These are phyloP conservation scores for Drosophila nigrodunni DNA, from an alignment of 1,140 invertebrate species.

Conservation along the genomic window DNA sequence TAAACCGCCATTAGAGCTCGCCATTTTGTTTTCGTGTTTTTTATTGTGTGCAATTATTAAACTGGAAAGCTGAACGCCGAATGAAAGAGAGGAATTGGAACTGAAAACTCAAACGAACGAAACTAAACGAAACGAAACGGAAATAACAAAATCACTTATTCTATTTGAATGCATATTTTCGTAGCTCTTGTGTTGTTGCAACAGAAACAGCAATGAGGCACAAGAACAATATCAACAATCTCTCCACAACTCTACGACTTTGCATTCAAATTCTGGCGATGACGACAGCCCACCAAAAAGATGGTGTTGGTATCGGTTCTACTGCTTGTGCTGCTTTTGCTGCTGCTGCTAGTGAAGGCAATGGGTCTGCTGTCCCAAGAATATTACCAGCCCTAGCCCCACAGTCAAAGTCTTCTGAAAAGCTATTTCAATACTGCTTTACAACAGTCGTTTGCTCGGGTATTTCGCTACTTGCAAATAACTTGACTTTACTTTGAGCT, in stretches of 20 bases:
- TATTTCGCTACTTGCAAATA: constrained; percentile 31
- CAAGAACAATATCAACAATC: constrained; percentile 31
- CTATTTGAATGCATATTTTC: constrained; percentile 43
- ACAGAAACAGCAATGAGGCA: constrained; percentile 11
- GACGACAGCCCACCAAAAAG: constrained; percentile 60
- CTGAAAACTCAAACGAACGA: too few species aligned
- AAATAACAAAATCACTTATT: constrained; percentile 59
- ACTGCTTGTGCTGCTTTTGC: constrained; percentile 11
- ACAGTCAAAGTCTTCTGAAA: constrained; percentile 42
- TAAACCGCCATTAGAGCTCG: constrained; percentile 15
- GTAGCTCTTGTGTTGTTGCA: constrained; percentile 24
- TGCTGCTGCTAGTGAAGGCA: constrained; percentile 4
- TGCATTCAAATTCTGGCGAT: constrained; percentile 73
- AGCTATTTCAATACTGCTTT: constrained; percentile 59
- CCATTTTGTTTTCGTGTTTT: constrained; percentile 21
- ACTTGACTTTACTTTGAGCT: background rate
- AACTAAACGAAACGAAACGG: constrained; percentile 40
- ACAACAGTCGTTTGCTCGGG: constrained; percentile 36
- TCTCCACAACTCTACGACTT: constrained; percentile 48
- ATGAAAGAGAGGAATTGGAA: too few species aligned
- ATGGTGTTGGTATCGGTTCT: constrained; percentile 14
- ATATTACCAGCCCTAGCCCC: constrained; percentile 34
- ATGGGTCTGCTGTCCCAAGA: constrained; percentile 36
- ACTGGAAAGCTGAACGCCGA: background rate
- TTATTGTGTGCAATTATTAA: background rate